Percentiles rank a stretch among this genome's conserved stretches.
These are phyloP conservation scores for Sterrhoptilus dennistouni DNA, from an alignment of 2,113 vertebrate species.

Conservation along the genomic window DNA sequence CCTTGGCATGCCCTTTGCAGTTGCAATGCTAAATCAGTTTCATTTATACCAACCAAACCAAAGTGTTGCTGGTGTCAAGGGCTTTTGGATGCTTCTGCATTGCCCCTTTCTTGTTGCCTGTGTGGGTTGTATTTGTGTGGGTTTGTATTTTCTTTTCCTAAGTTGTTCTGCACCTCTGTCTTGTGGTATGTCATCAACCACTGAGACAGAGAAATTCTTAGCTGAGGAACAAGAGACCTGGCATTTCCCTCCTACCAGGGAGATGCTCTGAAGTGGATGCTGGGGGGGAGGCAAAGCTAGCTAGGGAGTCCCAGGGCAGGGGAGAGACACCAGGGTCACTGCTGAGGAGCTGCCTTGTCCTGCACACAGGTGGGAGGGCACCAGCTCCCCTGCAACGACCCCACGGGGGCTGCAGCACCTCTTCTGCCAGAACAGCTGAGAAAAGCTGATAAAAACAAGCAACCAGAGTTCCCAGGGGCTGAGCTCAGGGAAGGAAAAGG, in stretches of 20 bases:
- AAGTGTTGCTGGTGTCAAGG: background rate
- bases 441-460: background rate
- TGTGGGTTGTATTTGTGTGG: background rate
- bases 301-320: background rate
- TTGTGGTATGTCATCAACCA: background rate
- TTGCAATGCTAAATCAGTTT: background rate
- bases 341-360: background rate
- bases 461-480: background rate
- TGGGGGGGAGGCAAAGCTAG: background rate
- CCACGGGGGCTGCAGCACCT: rapidly evolving
- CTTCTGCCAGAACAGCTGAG: background rate
- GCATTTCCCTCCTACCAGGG: background rate
- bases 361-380: background rate
- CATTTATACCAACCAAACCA: background rate
- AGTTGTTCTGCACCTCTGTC: background rate
- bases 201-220: background rate
- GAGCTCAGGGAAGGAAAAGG: background rate
- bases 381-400: background rate
- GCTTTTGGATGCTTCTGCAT: background rate
- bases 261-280: background rate
- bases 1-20: background rate
- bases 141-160: background rate
- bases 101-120: background rate
- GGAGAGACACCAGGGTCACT: rapidly evolving
- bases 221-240: background rate